phyloP scores from a whole-genome alignment of 2,888 invertebrate genomes.

The Elegia similella region DNA sequence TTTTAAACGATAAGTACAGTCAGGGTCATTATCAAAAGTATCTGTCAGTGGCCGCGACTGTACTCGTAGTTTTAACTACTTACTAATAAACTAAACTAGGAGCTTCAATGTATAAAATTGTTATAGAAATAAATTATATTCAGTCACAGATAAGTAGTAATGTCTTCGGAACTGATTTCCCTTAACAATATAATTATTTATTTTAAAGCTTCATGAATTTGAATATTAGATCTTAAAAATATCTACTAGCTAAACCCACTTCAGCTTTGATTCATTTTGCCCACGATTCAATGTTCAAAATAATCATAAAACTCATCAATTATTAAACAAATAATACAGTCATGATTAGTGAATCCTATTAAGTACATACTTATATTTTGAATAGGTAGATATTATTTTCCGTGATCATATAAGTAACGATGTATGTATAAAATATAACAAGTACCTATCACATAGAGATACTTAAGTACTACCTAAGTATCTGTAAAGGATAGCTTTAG shows the following conservation, averaged over 20 bases:
- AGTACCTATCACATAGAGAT: too few relatives aligned
- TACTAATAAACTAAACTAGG: background rate
- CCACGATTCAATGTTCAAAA: too few relatives aligned
- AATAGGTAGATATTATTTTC: too few relatives aligned
- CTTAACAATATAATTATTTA: conserved; percentile 36
- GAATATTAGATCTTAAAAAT: background rate
- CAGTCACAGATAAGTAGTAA: conserved; percentile 44
- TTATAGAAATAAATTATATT: conserved; percentile 28
- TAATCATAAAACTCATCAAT: too few relatives aligned
- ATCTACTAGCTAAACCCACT: background rate
- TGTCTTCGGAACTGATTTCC: conserved; percentile 43
- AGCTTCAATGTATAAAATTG: conserved; percentile 2
- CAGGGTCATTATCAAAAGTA: background rate
- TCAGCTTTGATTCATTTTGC: too few relatives aligned
- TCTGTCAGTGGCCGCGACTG: background rate
- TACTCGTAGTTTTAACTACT: background rate
- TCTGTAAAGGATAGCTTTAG: conserved; percentile 33
- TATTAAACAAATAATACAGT: too few relatives aligned
- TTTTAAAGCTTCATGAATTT: conserved; percentile 75
- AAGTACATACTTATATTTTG: too few relatives aligned
- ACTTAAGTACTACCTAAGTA: background rate
- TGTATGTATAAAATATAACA: too few relatives aligned
- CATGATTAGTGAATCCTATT: too few relatives aligned
- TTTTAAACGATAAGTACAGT: background rate
- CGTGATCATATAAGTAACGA: too few relatives aligned